Evolutionary conservation across 2,888 invertebrate species (phyloP), one percentile per base, ranked within the genome.

Genomic region (Stramonita haemastoma): DNA sequence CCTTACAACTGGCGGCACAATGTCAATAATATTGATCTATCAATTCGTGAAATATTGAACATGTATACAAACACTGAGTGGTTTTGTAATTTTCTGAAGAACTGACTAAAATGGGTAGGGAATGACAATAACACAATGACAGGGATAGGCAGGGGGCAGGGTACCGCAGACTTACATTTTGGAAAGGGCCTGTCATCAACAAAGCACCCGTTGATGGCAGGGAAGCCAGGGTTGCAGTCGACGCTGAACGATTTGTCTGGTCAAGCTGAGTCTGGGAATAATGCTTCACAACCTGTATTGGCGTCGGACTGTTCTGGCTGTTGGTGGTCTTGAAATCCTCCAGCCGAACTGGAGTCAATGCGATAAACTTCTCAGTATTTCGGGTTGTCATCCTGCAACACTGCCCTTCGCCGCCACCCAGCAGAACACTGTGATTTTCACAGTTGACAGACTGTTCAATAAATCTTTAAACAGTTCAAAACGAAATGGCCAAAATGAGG

Each of bases 231-330:
- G 22, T 46, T 83, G 46, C 81, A 83, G 11, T 83, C 26, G 81
- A 36, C 36, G 81, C 81, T 13, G 29, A 79, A 79, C 46, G 46
- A 46, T 83, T 83, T 26, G 81, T 46, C n/a, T 89, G 89, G 57
- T 89, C 89, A 85, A 89, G 70, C 73, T 89, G 85, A n/a, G 66
- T 85, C 73, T 89, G 85, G 22, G 66, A 89, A 19, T 70, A 73
- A 85, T 85, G 89, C 29, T 85, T 83, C 22, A 89, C 89, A 34
- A 89, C 60, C 77, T 89, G 89, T 85, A 85, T 84, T 32, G 89
- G 89, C 73, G 89, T 89, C 66, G 85, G 89, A 32, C 70, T 84
- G 46, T 84, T 88, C 60, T 88, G 88, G 73, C 36, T 88, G n/a
- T 88, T 34, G 46, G 36, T 85, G 77, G 73, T 19, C 73, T 57